Evolutionary conservation across 1,140 invertebrate species (phyloP).

Genomic region (Drosophila ambigua): DNA sequence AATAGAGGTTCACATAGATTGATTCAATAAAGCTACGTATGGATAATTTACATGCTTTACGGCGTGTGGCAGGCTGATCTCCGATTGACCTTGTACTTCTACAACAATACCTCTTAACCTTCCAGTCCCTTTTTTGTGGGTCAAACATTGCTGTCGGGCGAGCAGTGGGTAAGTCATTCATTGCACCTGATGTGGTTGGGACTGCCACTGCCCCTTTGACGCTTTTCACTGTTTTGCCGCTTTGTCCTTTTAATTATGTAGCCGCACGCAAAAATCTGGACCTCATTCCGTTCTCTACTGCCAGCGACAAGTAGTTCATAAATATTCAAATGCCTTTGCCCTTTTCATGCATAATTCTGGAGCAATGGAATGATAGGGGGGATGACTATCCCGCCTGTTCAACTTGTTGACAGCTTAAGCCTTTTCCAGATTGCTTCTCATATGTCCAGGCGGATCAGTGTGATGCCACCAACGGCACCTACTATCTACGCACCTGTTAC

Average conservation of each 20-base stretch:
- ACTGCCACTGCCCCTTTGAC: conserved; percentile 49
- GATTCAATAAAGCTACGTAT: too few species aligned
- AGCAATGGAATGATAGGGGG: conserved; percentile 4
- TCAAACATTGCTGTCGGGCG: conserved; percentile 6
- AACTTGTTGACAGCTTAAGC: conserved; percentile 47
- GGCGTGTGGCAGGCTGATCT: too few species aligned
- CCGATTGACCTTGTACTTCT: too few species aligned
- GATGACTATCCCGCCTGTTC: conserved; percentile 12
- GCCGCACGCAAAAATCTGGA: conserved; percentile 48
- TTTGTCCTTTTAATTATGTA: conserved; percentile 80
- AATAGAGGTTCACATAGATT: too few species aligned
- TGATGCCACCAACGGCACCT: conserved; percentile 87
- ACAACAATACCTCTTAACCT: conserved; percentile 8
- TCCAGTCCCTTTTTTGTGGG: conserved; percentile 41
- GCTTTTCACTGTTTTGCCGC: conserved; percentile 75
- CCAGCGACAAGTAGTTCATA: conserved; percentile 69
- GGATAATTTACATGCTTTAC: too few species aligned
- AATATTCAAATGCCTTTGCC: conserved; percentile 64
- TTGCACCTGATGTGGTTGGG: conserved; percentile 11
- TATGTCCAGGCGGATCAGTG: conserved; percentile 87
- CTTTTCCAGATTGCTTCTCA: conserved; percentile 87
- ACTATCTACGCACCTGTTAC: conserved; percentile 86
- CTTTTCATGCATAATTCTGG: conserved; percentile 70
- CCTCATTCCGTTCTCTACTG: conserved; percentile 29
- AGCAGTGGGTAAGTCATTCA: conserved; percentile 7